Conservation (phyloP, 2,113 vertebrate genomes). For the Synchiropus splendidus region DNA sequence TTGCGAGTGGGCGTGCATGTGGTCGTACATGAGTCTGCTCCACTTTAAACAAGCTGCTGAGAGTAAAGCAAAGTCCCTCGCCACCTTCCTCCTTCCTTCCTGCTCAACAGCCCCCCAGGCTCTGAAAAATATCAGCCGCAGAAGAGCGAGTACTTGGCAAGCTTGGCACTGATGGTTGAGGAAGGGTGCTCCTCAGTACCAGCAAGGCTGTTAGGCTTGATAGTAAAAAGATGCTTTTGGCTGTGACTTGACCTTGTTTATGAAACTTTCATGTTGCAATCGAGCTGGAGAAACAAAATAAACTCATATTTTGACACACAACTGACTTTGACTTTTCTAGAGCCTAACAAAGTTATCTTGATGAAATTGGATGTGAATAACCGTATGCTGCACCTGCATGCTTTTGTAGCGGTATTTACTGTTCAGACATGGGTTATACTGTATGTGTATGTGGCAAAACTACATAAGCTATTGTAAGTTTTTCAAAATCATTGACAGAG, state of each 20-base stretch:
- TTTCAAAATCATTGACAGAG: too few species aligned
- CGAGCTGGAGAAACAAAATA: too few species aligned
- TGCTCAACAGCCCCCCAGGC: conserved; percentile 37
- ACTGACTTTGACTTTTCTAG: too few species aligned
- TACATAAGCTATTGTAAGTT: too few species aligned
- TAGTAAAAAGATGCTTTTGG: conserved; percentile 44
- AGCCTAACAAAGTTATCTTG: too few species aligned
- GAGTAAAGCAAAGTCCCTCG: conserved; percentile 35
- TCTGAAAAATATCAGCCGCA: conserved; percentile 27
- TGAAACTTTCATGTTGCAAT: conserved; percentile 14
- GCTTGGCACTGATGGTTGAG: conserved; percentile 15
- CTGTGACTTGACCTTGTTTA: conserved; percentile 42
- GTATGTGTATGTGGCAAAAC: too few species aligned
- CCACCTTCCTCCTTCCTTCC: conserved; percentile 15
- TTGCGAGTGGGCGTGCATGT: conserved; percentile 11
- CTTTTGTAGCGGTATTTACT: too few species aligned
- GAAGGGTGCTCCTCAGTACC: conserved; percentile 31
- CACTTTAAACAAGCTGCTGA: conserved; percentile 45
- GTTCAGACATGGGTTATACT: too few species aligned
- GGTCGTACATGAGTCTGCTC: conserved; percentile 18
- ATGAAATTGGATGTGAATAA: too few species aligned
- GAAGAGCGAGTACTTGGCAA: conserved; percentile 37
- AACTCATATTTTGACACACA: too few species aligned
- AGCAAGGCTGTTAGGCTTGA: conserved; percentile 33
- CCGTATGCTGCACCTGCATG: too few species aligned